These are phyloP conservation scores for Oscheius sp. DNA, from an alignment of 2,888 invertebrate species.

Conservation along the genomic window DNA sequence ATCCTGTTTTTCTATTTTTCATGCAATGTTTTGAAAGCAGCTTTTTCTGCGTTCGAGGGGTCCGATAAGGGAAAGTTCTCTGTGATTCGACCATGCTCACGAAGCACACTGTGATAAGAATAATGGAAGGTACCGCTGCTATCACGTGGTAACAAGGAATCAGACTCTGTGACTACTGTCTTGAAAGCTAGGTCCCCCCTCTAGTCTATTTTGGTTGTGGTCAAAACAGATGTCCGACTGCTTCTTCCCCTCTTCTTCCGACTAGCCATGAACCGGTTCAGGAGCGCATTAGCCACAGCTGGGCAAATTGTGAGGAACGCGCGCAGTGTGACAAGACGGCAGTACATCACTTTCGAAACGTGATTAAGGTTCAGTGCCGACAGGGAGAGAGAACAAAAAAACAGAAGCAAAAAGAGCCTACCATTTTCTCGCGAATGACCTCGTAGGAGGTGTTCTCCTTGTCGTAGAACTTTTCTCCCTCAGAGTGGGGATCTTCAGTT, in stretches of 20 bases:
- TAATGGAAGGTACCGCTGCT: not conserved
- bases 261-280: not conserved
- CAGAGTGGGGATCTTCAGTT: not conserved
- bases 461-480: constrained; percentile 14
- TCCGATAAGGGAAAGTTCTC: too few relatives aligned
- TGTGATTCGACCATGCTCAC: too few relatives aligned
- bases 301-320: not conserved
- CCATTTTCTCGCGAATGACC: constrained; percentile 64
- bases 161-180: too few relatives aligned
- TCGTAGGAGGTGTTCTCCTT: constrained; percentile 50
- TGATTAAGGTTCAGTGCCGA: not conserved
- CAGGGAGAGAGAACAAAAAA: not conserved
- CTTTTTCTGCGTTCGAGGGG: too few relatives aligned
- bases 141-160: too few relatives aligned
- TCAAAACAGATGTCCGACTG: too few relatives aligned
- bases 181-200: too few relatives aligned
- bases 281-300: constrained; percentile 7
- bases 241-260: too few relatives aligned
- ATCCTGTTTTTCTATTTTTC: constrained; percentile 1
- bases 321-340: not conserved
- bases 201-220: too few relatives aligned
- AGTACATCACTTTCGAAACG: not conserved
- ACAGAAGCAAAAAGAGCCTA: constrained; percentile 40
- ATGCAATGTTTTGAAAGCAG: too few relatives aligned
- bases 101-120: too few relatives aligned